Conservation (phyloP, 37 sponge, comb jelly and placozoan species). For the Eunapius fragilis region DNA sequence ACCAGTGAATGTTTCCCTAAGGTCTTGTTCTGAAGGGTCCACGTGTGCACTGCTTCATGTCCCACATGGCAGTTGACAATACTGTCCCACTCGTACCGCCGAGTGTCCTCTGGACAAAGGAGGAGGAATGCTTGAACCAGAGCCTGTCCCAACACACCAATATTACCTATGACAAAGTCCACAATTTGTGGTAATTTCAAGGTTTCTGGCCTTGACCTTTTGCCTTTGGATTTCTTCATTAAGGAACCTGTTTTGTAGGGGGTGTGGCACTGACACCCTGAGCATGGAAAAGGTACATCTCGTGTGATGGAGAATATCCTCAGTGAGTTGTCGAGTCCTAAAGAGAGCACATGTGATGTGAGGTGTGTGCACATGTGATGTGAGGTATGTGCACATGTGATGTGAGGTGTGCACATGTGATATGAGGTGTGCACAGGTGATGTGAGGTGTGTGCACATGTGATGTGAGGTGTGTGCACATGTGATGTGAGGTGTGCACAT, state of each 20-base stretch:
- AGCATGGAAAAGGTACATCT: constrained; percentile 21
- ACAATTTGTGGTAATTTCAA: constrained; percentile 79
- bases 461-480: not conserved
- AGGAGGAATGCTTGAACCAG: not conserved
- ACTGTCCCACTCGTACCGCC: constrained; percentile 90
- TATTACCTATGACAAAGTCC: constrained; percentile 78
- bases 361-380: not conserved
- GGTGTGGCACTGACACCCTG: not conserved
- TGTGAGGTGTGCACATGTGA: not conserved
- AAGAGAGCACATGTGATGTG: not conserved
- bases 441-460: not conserved
- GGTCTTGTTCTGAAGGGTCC: constrained; percentile 71
- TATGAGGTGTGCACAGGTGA: not conserved
- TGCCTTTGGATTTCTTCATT: constrained; percentile 17
- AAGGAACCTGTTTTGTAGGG: not conserved
- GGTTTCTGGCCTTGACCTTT: constrained; percentile 65
- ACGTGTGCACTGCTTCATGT: constrained; percentile 55
- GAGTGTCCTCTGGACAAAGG: constrained; percentile 46
- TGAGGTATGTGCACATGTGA: not conserved
- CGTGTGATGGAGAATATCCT: constrained; percentile 66
- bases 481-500: not conserved
- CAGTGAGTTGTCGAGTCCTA: constrained; percentile 79
- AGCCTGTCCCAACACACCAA: not conserved
- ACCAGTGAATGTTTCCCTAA: constrained; percentile 81
- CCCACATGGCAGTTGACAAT: constrained; percentile 84